phyloP scores from a whole-genome alignment of 2,797 vertebrate species.

The Moxostoma hubbsi region DNA sequence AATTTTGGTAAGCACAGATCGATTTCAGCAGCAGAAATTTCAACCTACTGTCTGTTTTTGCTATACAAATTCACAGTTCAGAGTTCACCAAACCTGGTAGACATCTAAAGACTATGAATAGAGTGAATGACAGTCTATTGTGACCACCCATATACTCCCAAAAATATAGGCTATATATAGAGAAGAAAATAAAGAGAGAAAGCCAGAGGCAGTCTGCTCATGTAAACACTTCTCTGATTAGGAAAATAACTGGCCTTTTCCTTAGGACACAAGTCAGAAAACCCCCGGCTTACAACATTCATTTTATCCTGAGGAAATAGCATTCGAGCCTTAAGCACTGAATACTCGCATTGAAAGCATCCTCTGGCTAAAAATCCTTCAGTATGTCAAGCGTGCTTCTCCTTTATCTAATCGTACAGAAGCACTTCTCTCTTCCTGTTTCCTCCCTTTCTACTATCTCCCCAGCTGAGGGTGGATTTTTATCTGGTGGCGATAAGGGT shows the following conservation, averaged over 20 bases:
- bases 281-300: conserved; percentile 20
- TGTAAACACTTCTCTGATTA: conserved; percentile 44
- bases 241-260: conserved; percentile 22
- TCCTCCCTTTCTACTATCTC: conserved; percentile 39
- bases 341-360: conserved; percentile 42
- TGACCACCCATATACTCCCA: not conserved
- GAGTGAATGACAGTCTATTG: too few species aligned
- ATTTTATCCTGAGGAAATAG: conserved; percentile 32
- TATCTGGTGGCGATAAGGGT: conserved; percentile 26
- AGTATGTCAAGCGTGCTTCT: conserved; percentile 44
- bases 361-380: conserved; percentile 49
- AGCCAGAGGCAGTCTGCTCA: conserved; percentile 24
- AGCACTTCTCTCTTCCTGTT: conserved; percentile 19
- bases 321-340: conserved; percentile 26
- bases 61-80: too few species aligned
- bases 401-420: conserved; percentile 44
- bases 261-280: conserved; percentile 22
- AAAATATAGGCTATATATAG: conserved; percentile 54
- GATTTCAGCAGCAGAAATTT: too few species aligned
- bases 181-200: conserved; percentile 18
- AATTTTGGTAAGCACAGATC: too few species aligned
- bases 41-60: too few species aligned
- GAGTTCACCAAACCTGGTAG: too few species aligned
- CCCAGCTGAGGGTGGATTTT: conserved; percentile 28
- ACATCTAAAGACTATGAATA: too few species aligned